Base-by-base conservation (phyloP, 2,113 vertebrate genomes). In the Podarcis raffonei region DNA sequence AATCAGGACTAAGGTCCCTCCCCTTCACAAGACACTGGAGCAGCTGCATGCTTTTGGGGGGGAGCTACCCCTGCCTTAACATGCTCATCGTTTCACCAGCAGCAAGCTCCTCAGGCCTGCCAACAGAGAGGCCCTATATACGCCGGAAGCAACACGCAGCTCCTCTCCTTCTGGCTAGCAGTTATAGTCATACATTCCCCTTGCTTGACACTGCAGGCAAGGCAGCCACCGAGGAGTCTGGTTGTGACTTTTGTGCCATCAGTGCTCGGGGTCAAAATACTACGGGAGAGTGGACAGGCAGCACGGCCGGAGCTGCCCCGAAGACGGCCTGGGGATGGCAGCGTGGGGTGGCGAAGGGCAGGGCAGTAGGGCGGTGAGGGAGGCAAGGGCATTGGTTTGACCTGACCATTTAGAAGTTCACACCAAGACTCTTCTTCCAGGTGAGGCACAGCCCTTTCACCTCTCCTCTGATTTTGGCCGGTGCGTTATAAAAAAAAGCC, bases 341-440 rank as follows among this genome's bases (percentile, higher is more conserved):
- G 59, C 16, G 18, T 62, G 59, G 59, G 16, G 59, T 20, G 18
- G 59, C 1, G 3, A 62, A 18, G 59, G 59, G 59, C 59, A 62
- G 59, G 59, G 59, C 8, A 20, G 15, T 3, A 15, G 25, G 12
- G 16, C 13, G 3, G 78, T 80, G 48, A 53, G 89, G 83, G 81
- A 90, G 65, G 27, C 0, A 1, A 91, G 82, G 62, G 84, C 88
- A 1, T 53, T 1, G 68, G 72, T 74, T 87, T 75, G 59, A 93
- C 87, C 87, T 86, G 30, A 68, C 39, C 35, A 84, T 87, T 68
- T 35, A 62, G 89, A 37, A 93, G 69, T 74, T 69, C 87, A 84
- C 74, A 35, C n/a, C 81, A 18, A 78, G 72, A 68, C 42, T 83
- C 85, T 87, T 89, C 81, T 90, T 77, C 88, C 65, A 68, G n/a